Evolutionary conservation across 1,140 invertebrate genomes (phyloP).

Genomic region (Conus betulinus): DNA sequence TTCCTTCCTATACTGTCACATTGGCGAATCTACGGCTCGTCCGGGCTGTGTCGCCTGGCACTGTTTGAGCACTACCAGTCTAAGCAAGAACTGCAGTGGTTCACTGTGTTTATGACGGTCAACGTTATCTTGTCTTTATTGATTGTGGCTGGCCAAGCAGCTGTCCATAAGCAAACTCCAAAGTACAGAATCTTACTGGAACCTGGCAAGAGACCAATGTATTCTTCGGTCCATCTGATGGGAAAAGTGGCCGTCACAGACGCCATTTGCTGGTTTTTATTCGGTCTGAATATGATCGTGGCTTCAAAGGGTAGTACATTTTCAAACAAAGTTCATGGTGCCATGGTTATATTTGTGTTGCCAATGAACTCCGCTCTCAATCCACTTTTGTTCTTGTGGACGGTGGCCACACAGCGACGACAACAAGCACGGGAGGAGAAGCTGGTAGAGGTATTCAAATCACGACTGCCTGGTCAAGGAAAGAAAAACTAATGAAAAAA

Average conservation of each 20-base stretch:
- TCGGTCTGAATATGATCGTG: not conserved
- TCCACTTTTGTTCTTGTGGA: not conserved
- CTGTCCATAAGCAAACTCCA: not conserved
- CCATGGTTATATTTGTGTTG: not conserved
- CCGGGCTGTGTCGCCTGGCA: slow-evolving; percentile 47
- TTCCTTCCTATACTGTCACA: slow-evolving; percentile 20
- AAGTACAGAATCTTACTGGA: not conserved
- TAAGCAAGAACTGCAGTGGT: slow-evolving; percentile 43
- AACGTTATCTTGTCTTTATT: slow-evolving; percentile 47
- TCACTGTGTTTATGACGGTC: slow-evolving; percentile 45
- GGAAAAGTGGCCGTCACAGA: not conserved
- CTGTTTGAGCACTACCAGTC: slow-evolving; percentile 36
- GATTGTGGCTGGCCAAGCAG: slow-evolving; percentile 46
- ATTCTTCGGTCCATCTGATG: not conserved
- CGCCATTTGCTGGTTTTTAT: not conserved
- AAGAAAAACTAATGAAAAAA: no score
- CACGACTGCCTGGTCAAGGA: not conserved
- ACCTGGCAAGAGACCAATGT: not conserved
- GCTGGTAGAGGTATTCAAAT: not conserved
- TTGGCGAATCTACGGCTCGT: slow-evolving; percentile 49
- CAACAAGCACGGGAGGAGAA: not conserved
- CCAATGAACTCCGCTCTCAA: not conserved
- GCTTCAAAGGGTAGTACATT: not conserved
- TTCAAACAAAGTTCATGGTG: not conserved
- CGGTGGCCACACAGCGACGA: not conserved